Percentiles rank a stretch among this genome's conserved stretches.
Conservation (phyloP, 2,113 vertebrate species). For the Apodemus speciosus region DNA sequence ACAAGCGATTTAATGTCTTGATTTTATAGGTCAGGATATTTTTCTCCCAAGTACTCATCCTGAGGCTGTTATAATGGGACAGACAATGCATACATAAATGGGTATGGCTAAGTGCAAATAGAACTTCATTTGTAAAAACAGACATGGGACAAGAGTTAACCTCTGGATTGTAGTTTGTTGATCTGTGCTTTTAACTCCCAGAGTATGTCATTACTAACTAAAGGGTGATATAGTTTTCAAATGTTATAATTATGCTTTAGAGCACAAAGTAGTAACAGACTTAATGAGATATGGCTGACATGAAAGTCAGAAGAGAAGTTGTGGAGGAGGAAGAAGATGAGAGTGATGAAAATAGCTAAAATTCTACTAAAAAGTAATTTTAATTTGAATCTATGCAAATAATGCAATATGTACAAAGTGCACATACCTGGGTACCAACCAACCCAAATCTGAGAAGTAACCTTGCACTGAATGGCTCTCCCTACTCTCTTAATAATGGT, state of each 20-base stretch:
- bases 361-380: neutral
- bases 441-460: neutral
- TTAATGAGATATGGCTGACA: neutral
- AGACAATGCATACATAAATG: neutral
- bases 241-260: neutral
- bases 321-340: neutral
- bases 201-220: neutral
- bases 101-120: neutral
- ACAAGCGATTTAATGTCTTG: neutral
- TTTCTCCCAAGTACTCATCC: neutral
- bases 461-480: neutral
- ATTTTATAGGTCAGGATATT: neutral
- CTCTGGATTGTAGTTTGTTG: neutral
- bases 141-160: neutral
- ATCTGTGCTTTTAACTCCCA: neutral
- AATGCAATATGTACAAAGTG: neutral
- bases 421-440: neutral
- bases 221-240: neutral
- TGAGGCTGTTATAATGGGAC: neutral
- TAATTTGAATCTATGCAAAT: neutral
- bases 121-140: constrained; percentile 40
- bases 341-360: neutral
- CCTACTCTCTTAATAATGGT: neutral
- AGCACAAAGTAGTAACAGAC: neutral
- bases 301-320: neutral